A percentile compares a stretch with the other conserved stretches of the same genome.
These are phyloP conservation scores for Xanthia togata DNA, from an alignment of 2,888 invertebrate genomes.

Conservation along the genomic window DNA sequence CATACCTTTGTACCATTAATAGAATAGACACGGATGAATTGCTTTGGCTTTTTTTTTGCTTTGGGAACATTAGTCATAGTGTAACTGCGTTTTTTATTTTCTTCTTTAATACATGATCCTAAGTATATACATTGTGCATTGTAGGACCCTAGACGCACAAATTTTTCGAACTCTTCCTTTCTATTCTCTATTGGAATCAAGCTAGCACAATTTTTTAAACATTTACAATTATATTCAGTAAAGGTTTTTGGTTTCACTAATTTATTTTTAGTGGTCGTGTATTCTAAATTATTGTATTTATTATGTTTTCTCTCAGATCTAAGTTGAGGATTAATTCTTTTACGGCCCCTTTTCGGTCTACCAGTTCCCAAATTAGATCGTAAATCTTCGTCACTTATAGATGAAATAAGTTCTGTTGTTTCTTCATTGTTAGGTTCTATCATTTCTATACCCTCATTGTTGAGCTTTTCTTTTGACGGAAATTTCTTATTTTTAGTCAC, in stretches of 20 bases:
- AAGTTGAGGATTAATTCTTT: constrained; percentile 31
- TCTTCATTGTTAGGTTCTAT: constrained; percentile 37
- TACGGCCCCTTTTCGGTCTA: constrained; percentile 43
- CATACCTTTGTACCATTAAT: constrained; percentile 40
- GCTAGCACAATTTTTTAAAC: constrained; percentile 53
- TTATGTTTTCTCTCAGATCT: constrained; percentile 38
- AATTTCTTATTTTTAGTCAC: constrained; percentile 27
- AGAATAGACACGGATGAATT: constrained; percentile 43
- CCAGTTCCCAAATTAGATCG: constrained; percentile 33
- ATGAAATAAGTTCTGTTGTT: constrained; percentile 31
- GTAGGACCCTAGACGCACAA: constrained; percentile 52
- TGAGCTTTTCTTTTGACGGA: constrained; percentile 21
- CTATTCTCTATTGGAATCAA: constrained; percentile 51
- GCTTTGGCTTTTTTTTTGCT: constrained; percentile 39
- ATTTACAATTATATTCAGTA: constrained; percentile 44
- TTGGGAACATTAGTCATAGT: constrained; percentile 41
- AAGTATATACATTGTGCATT: constrained; percentile 49
- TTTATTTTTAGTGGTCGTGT: constrained; percentile 44
- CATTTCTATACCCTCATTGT: constrained; percentile 31
- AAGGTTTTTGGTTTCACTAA: constrained; percentile 46
- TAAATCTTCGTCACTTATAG: constrained; percentile 30
- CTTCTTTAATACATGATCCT: constrained; percentile 48
- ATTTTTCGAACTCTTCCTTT: constrained; percentile 55
- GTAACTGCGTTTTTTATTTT: constrained; percentile 51
- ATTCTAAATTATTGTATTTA: constrained; percentile 44